phyloP scores from a whole-genome alignment of 2,797 vertebrate species.

The Pseudotriccus pelzelni region DNA sequence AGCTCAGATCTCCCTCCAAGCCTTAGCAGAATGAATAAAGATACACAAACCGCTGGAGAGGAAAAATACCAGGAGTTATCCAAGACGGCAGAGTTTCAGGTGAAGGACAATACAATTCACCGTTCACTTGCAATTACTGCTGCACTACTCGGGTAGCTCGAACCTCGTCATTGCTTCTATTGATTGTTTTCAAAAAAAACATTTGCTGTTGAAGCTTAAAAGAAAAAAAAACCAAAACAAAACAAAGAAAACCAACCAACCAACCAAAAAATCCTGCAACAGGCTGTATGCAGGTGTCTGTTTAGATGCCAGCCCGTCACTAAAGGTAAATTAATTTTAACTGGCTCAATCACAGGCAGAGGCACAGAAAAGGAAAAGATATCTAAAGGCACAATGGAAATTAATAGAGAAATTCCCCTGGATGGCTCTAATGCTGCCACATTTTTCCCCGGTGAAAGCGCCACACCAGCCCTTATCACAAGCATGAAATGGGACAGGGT shows the following conservation, averaged over 20 bases:
- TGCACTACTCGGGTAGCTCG: accelerated
- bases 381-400: not conserved
- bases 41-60: not conserved
- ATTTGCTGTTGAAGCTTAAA: not conserved
- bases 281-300: not conserved
- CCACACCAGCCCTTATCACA: not conserved
- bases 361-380: not conserved
- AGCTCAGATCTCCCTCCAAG: not conserved
- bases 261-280: not conserved
- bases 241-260: not conserved
- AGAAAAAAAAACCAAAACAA: not conserved
- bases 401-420: not conserved
- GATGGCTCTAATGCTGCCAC: not conserved
- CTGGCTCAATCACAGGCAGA: not conserved
- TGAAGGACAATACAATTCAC: not conserved
- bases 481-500: not conserved
- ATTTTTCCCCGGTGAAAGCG: not conserved
- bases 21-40: not conserved
- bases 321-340: not conserved
- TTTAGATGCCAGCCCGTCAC: not conserved
- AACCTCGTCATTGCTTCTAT: not conserved
- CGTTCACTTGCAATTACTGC: not conserved
- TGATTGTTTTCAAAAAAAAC: accelerated
- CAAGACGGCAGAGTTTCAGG: not conserved
- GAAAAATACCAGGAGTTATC: not conserved